Conservation (phyloP, 2,113 vertebrate species). For the Rissa tridactyla region DNA sequence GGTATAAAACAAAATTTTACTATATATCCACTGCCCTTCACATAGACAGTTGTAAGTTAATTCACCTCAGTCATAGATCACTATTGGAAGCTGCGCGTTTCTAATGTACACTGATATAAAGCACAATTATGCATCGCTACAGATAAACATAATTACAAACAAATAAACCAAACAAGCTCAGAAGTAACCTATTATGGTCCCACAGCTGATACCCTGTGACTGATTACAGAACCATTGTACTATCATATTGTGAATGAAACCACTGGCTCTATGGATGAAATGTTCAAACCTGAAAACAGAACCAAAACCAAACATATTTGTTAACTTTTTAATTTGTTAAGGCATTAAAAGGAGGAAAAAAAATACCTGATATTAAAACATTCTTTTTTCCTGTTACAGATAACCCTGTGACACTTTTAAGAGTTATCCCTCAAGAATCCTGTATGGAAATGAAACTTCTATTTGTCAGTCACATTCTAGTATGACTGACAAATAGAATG, state of each 20-base stretch:
- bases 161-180: background rate
- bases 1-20: background rate
- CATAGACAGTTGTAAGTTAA: background rate
- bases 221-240: background rate
- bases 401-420: background rate
- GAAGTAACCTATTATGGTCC: background rate
- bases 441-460: background rate
- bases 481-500: background rate
- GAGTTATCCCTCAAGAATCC: background rate
- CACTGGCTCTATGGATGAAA: background rate
- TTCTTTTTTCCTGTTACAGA: background rate
- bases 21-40: background rate
- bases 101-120: background rate
- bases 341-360: background rate
- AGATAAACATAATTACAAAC: background rate
- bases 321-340: background rate
- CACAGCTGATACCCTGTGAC: background rate
- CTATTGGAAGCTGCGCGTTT: background rate
- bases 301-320: background rate
- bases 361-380: background rate
- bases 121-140: background rate
- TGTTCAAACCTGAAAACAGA: background rate
- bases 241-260: background rate
- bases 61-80: background rate
- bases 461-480: background rate